Evolutionary conservation across 2,888 invertebrate genomes (phyloP).

Genomic region (Mesoligia furuncula): DNA sequence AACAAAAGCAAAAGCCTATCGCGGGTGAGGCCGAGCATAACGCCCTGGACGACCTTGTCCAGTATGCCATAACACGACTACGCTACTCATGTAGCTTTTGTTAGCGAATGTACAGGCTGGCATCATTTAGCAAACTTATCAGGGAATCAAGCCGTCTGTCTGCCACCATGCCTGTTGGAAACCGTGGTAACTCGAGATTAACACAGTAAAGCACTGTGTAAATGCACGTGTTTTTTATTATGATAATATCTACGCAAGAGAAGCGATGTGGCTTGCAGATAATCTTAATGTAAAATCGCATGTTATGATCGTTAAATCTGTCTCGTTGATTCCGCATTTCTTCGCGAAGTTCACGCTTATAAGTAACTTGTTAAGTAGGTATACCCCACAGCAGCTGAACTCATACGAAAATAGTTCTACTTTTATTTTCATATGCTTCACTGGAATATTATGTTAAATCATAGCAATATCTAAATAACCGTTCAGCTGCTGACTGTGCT

Average conservation of each 20-base stretch:
- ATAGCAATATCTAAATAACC: background rate
- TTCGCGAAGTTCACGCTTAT: constrained; percentile 22
- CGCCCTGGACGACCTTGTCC: constrained; percentile 45
- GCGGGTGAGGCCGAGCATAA: constrained; percentile 31
- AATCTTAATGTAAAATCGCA: constrained; percentile 33
- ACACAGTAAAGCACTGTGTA: constrained; percentile 34
- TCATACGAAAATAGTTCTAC: background rate
- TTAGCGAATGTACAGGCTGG: constrained; percentile 47
- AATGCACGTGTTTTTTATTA: constrained; percentile 47
- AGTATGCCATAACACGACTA: constrained; percentile 25
- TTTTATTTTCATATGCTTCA: background rate
- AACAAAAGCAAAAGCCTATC: constrained; percentile 34
- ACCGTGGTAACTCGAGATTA: constrained; percentile 50
- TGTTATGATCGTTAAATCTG: constrained; percentile 24
- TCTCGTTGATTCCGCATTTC: constrained; percentile 24
- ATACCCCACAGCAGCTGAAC: background rate
- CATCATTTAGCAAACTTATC: constrained; percentile 72
- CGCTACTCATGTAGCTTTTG: constrained; percentile 36
- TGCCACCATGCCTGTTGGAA: constrained; percentile 41
- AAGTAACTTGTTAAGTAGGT: background rate
- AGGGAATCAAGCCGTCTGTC: constrained; percentile 61
- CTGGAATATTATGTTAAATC: background rate
- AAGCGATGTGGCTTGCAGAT: constrained; percentile 26
- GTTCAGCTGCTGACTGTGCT: background rate
- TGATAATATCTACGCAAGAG: constrained; percentile 45